Conservation (phyloP, 1,140 invertebrate genomes). For the Drosophila arizonae region DNA sequence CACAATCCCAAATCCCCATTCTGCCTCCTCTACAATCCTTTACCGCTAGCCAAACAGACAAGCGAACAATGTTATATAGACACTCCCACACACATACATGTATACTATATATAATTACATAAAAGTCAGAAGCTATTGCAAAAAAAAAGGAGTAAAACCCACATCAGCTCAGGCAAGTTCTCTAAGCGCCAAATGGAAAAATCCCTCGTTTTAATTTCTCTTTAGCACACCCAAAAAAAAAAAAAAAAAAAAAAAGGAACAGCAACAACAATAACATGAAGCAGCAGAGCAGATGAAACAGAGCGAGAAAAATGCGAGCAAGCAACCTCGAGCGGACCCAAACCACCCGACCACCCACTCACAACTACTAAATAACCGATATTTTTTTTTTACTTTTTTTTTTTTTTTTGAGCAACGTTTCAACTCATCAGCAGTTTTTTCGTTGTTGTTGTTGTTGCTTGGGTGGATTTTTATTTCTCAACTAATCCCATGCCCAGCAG, state of each 20-base stretch:
- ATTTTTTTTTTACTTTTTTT: constrained; percentile 19
- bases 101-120: constrained; percentile 48
- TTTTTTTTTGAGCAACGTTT: constrained; percentile 35
- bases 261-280: background rate
- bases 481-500: constrained; percentile 41
- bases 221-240: constrained; percentile 18
- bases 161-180: background rate
- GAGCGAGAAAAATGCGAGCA: constrained; percentile 39
- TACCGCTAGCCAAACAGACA: background rate
- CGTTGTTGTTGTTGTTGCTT: constrained; percentile 14
- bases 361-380: constrained; percentile 52
- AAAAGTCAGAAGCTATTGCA: constrained; percentile 32
- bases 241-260: background rate
- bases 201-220: constrained; percentile 53
- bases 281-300: constrained; percentile 2
- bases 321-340: background rate
- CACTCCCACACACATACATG: background rate
- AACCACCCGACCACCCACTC: constrained; percentile 16
- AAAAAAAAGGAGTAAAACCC: constrained; percentile 4
- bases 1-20: no score
- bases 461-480: constrained; percentile 53
- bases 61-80: constrained; percentile 26
- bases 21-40: background rate
- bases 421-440: constrained; percentile 54
- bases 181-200: constrained; percentile 46